Conservation (phyloP, 2,113 vertebrate species). For the Mystacornis crossleyi region DNA sequence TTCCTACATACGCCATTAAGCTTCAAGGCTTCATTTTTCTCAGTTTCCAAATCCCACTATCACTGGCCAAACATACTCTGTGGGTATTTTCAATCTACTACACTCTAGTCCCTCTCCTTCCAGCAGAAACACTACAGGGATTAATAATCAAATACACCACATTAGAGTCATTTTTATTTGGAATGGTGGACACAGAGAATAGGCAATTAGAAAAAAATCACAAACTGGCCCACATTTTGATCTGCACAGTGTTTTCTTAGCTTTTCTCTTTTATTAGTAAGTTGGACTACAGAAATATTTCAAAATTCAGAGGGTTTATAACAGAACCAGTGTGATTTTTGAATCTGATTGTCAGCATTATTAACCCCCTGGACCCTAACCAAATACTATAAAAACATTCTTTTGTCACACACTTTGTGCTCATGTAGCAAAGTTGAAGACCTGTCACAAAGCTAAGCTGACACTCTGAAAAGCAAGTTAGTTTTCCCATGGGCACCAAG, state of each 20-base stretch:
- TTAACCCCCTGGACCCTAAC: background rate
- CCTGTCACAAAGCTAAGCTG: background rate
- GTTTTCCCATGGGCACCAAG: background rate
- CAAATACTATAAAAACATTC: background rate
- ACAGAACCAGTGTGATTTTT: background rate
- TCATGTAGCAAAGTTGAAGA: background rate
- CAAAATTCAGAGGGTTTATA: background rate
- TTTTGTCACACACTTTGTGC: background rate
- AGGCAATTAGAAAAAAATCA: background rate
- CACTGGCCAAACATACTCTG: background rate
- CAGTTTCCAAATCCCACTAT: background rate
- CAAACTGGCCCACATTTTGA: background rate
- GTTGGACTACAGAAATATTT: background rate
- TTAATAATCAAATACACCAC: background rate
- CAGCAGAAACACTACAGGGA: background rate
- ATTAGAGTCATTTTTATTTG: background rate
- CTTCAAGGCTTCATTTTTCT: background rate
- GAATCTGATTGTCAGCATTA: background rate
- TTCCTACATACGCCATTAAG: background rate
- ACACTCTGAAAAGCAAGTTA: background rate
- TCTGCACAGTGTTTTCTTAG: background rate
- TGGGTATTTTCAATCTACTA: background rate
- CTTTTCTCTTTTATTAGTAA: background rate
- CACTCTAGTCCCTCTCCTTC: background rate
- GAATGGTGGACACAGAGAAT: background rate